phyloP scores from a whole-genome alignment of 2,113 vertebrate species.

The Dascyllus trimaculatus region DNA sequence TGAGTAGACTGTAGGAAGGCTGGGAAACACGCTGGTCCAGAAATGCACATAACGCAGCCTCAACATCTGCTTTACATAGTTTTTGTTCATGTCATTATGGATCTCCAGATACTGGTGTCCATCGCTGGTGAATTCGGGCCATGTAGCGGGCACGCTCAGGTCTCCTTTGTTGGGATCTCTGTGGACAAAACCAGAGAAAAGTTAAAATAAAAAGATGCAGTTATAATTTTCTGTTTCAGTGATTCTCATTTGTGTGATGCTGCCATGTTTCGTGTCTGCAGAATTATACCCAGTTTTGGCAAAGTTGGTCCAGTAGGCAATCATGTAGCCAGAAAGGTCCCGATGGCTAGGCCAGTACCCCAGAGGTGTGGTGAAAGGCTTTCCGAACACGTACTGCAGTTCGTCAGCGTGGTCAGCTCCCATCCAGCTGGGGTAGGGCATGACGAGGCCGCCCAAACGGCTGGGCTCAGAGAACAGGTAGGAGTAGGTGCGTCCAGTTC shows the following conservation, averaged over 20 bases:
- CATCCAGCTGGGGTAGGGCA: constrained; percentile 89
- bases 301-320: constrained; percentile 98
- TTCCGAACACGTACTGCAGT: constrained; percentile 94
- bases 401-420: constrained; percentile 95
- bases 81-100: constrained; percentile 70
- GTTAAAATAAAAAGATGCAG: neutral
- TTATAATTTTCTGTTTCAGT: neutral
- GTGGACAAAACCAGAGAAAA: constrained; percentile 27
- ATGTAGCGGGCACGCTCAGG: constrained; percentile 81
- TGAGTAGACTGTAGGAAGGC: constrained; percentile 36
- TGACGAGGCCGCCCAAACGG: constrained; percentile 78
- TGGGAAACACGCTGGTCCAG: constrained; percentile 83
- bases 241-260: neutral
- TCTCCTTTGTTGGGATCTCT: constrained; percentile 91
- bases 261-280: neutral
- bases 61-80: constrained; percentile 82
- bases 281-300: constrained; percentile 90
- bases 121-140: constrained; percentile 82
- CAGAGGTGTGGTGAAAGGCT: constrained; percentile 88
- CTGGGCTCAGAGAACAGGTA: constrained; percentile 90
- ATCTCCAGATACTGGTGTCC: constrained; percentile 87
- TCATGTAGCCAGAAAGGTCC: constrained; percentile 86
- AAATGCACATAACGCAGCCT: constrained; percentile 78
- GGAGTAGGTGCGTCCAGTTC: constrained; percentile 88
- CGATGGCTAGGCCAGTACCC: constrained; percentile 89